phyloP scores from a whole-genome alignment of 2,888 invertebrate genomes.

The Drosophila niveifrons region DNA sequence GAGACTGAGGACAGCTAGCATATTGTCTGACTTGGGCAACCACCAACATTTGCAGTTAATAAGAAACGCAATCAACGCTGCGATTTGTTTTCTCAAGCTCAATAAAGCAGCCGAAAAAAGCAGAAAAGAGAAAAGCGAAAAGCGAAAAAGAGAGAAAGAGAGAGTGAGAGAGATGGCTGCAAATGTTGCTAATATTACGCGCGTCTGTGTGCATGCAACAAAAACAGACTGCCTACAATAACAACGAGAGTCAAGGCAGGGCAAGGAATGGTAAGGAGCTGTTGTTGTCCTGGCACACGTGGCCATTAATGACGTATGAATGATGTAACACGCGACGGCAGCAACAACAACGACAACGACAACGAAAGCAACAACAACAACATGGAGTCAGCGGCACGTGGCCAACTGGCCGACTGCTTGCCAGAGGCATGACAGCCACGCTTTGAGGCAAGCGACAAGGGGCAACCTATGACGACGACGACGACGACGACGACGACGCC shows the following conservation, averaged over 20 bases:
- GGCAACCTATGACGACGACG: background rate
- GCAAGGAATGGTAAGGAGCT: slow-evolving; percentile 26
- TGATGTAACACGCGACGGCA: slow-evolving; percentile 86
- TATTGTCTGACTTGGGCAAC: slow-evolving; percentile 69
- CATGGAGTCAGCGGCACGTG: slow-evolving; percentile 64
- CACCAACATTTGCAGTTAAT: slow-evolving; percentile 71
- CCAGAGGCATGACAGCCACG: slow-evolving; percentile 68
- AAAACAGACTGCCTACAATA: slow-evolving; percentile 75
- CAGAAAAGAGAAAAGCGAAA: background rate
- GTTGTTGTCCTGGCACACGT: slow-evolving; percentile 81
- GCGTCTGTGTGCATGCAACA: slow-evolving; percentile 63
- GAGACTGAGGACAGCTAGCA: slow-evolving; percentile 62
- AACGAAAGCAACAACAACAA: slow-evolving; percentile 4
- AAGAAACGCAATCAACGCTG: slow-evolving; percentile 82
- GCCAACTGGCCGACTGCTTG: slow-evolving; percentile 64
- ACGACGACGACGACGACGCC: background rate
- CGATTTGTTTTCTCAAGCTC: slow-evolving; percentile 84
- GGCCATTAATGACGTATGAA: slow-evolving; percentile 86
- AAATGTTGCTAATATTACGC: slow-evolving; percentile 69
- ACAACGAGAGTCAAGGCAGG: slow-evolving; percentile 43
- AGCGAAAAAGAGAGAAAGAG: background rate
- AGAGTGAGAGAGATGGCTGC: slow-evolving; percentile 9
- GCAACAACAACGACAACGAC: slow-evolving; percentile 22
- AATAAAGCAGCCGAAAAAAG: slow-evolving; percentile 57
- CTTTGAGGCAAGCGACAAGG: slow-evolving; percentile 13